Percentiles rank a stretch among this genome's conserved stretches.
Conservation (phyloP, 1,140 invertebrate species). For the Proctacanthus coquilletti region DNA sequence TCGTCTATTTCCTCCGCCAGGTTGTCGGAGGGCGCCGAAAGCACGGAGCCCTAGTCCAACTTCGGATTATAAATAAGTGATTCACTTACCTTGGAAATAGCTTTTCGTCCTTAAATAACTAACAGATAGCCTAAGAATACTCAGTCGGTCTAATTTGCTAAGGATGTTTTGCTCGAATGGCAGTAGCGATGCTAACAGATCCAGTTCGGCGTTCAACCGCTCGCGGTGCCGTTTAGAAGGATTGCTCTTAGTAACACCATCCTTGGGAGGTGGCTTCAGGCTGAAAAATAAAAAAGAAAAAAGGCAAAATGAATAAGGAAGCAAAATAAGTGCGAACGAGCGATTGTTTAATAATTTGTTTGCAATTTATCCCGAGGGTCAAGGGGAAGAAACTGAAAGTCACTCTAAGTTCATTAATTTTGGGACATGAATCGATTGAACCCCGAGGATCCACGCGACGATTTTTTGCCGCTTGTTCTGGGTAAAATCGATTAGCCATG, state of each 20-base stretch:
- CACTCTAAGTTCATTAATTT: too few species aligned
- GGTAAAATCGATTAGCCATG: conserved; percentile 20
- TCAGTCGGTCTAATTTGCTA: conserved; percentile 93
- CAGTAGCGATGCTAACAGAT: conserved; percentile 90
- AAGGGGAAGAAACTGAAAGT: too few species aligned
- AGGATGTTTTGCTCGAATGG: conserved; percentile 98
- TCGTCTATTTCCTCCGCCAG: too few species aligned
- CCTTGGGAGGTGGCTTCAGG: conserved; percentile 87
- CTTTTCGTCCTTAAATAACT: conserved; percentile 97
- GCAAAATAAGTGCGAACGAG: not conserved
- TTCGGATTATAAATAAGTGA: too few species aligned
- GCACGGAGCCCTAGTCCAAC: too few species aligned
- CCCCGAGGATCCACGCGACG: too few species aligned
- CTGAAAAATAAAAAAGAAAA: conserved; percentile 40
- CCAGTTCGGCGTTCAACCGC: conserved; percentile 92
- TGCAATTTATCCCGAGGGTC: too few species aligned
- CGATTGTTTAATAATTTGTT: too few species aligned
- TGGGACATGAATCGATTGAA: too few species aligned
- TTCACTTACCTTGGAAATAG: conserved; percentile 90
- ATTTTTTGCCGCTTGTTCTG: too few species aligned
- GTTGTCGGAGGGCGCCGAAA: too few species aligned
- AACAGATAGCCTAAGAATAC: conserved; percentile 91
- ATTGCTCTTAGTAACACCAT: conserved; percentile 95
- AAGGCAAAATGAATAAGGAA: conserved; percentile 1
- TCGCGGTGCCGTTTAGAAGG: conserved; percentile 96